Conservation (phyloP, 1,140 invertebrate species). For the Tribolium castaneum region DNA sequence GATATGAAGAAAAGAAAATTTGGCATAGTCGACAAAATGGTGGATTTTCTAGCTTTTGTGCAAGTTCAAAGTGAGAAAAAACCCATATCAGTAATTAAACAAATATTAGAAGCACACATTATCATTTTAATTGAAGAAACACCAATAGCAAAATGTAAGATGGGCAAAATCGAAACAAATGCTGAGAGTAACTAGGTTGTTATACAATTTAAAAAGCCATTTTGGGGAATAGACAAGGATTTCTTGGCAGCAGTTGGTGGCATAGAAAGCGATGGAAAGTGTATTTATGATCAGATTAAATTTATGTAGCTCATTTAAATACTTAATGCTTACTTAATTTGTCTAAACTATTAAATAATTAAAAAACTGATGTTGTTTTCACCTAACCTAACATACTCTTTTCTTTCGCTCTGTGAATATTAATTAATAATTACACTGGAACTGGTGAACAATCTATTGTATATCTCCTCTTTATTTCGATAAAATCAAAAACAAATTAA, state of each 20-base stretch:
- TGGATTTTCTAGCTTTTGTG: background rate
- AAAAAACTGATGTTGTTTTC: background rate
- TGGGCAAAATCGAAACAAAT: background rate
- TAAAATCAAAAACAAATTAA: background rate
- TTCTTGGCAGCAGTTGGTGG: background rate
- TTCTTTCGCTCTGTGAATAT: background rate
- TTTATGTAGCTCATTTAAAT: background rate
- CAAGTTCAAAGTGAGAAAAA: background rate
- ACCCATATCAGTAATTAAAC: background rate
- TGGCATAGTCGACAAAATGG: background rate
- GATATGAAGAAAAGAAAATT: no score
- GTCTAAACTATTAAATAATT: background rate
- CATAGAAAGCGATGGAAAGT: background rate
- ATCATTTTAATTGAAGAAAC: background rate
- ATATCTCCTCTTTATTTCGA: background rate
- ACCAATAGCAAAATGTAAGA: conserved; percentile 3
- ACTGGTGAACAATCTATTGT: background rate
- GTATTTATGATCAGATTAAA: background rate
- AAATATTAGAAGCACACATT: background rate
- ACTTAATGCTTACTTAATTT: background rate
- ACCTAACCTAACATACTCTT: background rate
- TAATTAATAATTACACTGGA: background rate
- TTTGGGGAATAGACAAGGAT: background rate
- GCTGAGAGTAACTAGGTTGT: background rate
- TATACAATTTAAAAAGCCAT: background rate